Percentiles rank a stretch among this genome's conserved stretches.
Conservation (phyloP, 2,113 vertebrate species). For the Lathamus discolor region DNA sequence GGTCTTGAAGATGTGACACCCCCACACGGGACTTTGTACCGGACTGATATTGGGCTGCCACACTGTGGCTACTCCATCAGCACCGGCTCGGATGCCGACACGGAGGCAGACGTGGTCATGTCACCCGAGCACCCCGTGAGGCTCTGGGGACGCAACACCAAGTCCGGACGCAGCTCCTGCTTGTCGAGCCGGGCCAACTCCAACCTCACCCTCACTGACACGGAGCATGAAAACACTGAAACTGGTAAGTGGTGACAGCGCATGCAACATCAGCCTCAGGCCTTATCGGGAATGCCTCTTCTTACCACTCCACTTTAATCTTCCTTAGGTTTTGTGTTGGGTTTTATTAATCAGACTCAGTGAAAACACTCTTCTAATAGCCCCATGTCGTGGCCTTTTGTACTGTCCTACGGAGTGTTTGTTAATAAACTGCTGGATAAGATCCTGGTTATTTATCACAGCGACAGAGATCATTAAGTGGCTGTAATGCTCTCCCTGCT, state of each 20-base stretch:
- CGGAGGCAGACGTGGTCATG: conserved; percentile 88
- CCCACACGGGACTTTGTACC: conserved; percentile 85
- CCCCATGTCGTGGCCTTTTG: background rate
- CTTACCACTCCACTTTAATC: background rate
- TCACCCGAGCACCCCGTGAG: conserved; percentile 89
- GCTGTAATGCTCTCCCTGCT: background rate
- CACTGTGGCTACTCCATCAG: conserved; percentile 91
- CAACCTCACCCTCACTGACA: conserved; percentile 96
- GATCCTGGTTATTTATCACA: conserved; percentile 21
- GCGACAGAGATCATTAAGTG: conserved; percentile 8
- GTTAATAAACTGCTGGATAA: conserved; percentile 38
- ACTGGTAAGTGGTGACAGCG: conserved; percentile 76
- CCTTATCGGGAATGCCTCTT: background rate
- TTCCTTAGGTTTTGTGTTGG: background rate
- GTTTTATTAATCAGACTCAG: background rate
- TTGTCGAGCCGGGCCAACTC: conserved; percentile 97
- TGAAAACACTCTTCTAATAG: conserved; percentile 55
- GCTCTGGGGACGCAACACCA: conserved; percentile 90
- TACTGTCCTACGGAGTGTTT: conserved; percentile 19
- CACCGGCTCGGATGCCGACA: conserved; percentile 88
- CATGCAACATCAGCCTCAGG: background rate
- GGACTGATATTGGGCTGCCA: conserved; percentile 85
- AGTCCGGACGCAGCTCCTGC: conserved; percentile 95
- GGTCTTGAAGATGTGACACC: conserved; percentile 87
- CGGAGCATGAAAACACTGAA: conserved; percentile 95